Base-by-base conservation (phyloP, 2,888 invertebrate genomes). In the Nephrotoma flavescens region DNA sequence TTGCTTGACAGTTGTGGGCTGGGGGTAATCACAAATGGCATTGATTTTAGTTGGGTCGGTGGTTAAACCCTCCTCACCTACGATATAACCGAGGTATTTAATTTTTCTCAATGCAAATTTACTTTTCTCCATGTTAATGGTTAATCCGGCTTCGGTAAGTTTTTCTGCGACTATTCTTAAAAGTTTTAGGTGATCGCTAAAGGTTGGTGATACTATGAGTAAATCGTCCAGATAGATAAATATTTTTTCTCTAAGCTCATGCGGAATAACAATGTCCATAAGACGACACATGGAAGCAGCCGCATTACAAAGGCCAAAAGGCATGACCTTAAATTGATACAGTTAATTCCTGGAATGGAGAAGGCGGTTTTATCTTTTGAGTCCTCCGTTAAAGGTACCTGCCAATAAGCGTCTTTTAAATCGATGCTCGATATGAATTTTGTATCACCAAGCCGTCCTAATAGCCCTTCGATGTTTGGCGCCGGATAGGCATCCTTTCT, bases 351-450 rank as follows among this genome's bases (percentile, higher is more conserved):
- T 6, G 88, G 88, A 0, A 88, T 86, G 5, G 83, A 31, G 41
- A 83, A 83, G 5, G 89, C 89, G 0, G 89, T 90, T 7, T 87
- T 87, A 6, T 88, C 88, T 31, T 86, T 85, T 0, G 88, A 88
- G 0, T 86, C 42, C 6, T 86, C 47, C 6, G 87, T 87, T 44
- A 90, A 19, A 6, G 88, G 87, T 7, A 86, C 83, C 41, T 87
- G 87, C 85, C 87, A 87, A 71, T 86, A 87, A 0, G 89, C 89
- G 4, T 88, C 88, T 42, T 88, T 89, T 19, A 19, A 19, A 19
- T 19, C 19, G 19, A 19, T 19, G 19, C 7, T 89, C 86, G 85
- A 88, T 11, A 90, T 88, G 84, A 88, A 89, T 7, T 87, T 86
- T 5, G 90, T 89, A 4, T 87, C 87, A 0, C 88, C 86, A 41